Conservation (phyloP, 1,140 invertebrate species). For the Stegodyphus dumicola region DNA sequence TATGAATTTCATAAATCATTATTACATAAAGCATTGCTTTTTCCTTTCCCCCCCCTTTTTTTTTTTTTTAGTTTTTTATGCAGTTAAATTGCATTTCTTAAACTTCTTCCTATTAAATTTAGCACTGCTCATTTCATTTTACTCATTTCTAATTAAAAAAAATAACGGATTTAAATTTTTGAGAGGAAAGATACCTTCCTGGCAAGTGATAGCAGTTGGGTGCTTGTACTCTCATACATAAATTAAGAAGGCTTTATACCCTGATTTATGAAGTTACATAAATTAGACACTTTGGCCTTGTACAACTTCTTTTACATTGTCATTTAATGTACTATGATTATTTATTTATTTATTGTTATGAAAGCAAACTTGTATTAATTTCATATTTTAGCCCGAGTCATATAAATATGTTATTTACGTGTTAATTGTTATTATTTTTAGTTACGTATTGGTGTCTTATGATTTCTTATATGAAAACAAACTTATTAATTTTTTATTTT, state of each 20-base stretch:
- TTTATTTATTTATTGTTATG: background rate
- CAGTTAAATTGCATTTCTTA: too few species aligned
- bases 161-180: background rate
- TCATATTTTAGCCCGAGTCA: background rate
- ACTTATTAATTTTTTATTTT: too few species aligned
- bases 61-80: too few species aligned
- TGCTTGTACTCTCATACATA: constrained; percentile 11
- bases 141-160: too few species aligned
- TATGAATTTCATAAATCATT: too few species aligned
- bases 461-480: background rate
- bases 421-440: background rate
- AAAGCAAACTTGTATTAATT: background rate
- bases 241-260: constrained; percentile 7
- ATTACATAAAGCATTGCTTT: too few species aligned
- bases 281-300: constrained; percentile 29
- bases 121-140: too few species aligned
- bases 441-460: background rate
- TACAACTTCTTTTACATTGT: background rate
- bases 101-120: too few species aligned
- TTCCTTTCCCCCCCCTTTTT: too few species aligned
- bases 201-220: constrained; percentile 5
- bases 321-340: background rate
- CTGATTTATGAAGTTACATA: constrained; percentile 21
- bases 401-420: background rate
- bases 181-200: constrained; percentile 36